Base-by-base conservation (phyloP, 2,797 vertebrate species). In the Novumbra hubbsi region DNA sequence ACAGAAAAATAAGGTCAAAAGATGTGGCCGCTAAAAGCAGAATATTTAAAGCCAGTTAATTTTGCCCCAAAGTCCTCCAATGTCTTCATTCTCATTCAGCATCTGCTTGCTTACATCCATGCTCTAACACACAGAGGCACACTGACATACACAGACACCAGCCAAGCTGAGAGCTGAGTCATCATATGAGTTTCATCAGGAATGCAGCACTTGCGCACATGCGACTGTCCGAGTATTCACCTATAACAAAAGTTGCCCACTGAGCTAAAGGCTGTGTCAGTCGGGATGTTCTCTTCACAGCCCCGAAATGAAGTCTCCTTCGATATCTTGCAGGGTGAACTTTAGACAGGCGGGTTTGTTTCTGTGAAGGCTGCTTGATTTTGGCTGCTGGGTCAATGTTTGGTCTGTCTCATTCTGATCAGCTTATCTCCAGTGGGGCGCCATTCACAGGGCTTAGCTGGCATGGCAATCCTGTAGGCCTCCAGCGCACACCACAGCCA, bases 381-480 rank as follows among this genome's bases (percentile, higher is more conserved):
- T 57, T 30, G n/a, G 50, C 34, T 82, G 30, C 88, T 86, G 87
- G 74, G 72, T 76, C 68, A 45, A 69, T 78, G 73, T 85, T 82
- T 52, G 72, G 81, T 82, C 27, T 32, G 52, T 38, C 76, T 30
- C 77, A 73, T 80, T 83, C 75, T 80, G 60, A 80, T 68, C 80
- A 74, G 82, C 79, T 55, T 52, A 76, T 78, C 78, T 60, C 70
- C 79, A 66, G 64, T n/a, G 70, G 41, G 82, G 52, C 80, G 81
- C 84, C 81, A 83, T 70, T 89, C 81, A 81, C 73, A 76, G 30
- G 62, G 41, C 75, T 79, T 73, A 85, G 78, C 75, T 81, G 78
- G 72, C 72, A 78, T 70, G 49, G 73, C 71, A 73, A 75, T 78
- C 73, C 76, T 75, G 71, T 48, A 1, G 75, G 70, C 60, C 17